Conservation (phyloP, 1,140 invertebrate species). For the Muscidifurax raptorellus region DNA sequence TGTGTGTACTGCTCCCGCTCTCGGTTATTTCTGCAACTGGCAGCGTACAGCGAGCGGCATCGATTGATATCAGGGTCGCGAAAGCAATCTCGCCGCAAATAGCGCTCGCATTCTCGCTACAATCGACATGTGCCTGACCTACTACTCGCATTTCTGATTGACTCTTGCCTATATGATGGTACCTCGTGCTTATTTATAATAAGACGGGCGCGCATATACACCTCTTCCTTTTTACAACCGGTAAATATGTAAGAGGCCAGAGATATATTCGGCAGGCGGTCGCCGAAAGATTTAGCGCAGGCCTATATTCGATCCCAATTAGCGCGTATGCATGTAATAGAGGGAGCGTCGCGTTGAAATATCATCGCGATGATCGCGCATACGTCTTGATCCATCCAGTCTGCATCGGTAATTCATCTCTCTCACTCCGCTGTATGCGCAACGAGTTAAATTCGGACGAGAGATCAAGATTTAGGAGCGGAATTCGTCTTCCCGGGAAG, state of each 20-base stretch:
- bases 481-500: neutral
- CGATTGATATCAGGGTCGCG: conserved; percentile 45
- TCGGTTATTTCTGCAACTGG: conserved; percentile 46
- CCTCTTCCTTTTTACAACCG: too few relatives aligned
- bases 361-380: neutral
- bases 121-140: conserved; percentile 19
- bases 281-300: neutral
- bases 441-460: neutral
- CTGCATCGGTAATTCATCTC: conserved; percentile 2
- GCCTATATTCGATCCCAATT: conserved; percentile 9
- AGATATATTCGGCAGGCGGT: neutral
- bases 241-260: too few relatives aligned
- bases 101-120: neutral
- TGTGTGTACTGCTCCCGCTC: neutral
- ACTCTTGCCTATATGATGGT: neutral
- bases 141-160: conserved; percentile 30
- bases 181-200: too few relatives aligned
- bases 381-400: neutral
- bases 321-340: too few relatives aligned
- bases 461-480: neutral
- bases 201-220: too few relatives aligned
- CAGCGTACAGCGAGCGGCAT: conserved; percentile 24
- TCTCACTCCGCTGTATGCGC: neutral
- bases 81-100: conserved; percentile 41
- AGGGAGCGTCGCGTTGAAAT: neutral